Percentiles rank a stretch among this genome's conserved stretches.
Conservation (phyloP, 2,888 invertebrate species). For the Deilephila elpenor region DNA sequence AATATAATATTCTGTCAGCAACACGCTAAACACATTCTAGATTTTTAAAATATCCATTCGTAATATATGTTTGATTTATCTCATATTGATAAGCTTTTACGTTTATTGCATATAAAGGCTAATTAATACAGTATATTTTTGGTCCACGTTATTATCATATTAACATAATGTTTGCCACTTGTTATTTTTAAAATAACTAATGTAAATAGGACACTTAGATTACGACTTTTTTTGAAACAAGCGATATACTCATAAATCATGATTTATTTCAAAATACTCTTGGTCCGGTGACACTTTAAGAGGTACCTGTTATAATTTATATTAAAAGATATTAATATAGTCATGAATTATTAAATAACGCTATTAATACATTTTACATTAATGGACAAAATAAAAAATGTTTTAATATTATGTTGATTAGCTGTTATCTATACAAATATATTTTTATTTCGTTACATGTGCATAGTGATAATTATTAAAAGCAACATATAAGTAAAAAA, state of each 20-base stretch:
- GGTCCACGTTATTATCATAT: background rate
- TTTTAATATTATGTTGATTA: background rate
- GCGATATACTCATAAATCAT: background rate
- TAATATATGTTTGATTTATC: constrained; percentile 8
- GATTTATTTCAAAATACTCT: background rate
- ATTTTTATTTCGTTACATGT: background rate
- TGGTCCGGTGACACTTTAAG: background rate
- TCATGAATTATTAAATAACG: constrained; percentile 6
- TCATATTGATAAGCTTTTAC: constrained; percentile 2
- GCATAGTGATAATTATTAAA: background rate
- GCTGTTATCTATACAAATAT: background rate
- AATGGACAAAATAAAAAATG: background rate
- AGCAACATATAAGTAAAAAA: background rate
- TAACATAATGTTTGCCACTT: background rate
- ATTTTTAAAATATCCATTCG: background rate
- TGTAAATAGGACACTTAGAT: constrained; percentile 5
- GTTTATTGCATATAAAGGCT: background rate
- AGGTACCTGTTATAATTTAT: background rate
- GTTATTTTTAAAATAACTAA: background rate
- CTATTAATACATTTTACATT: background rate
- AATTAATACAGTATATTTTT: constrained; percentile 4
- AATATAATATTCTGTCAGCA: background rate
- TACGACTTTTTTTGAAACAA: background rate
- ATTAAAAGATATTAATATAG: background rate
- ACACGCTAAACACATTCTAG: background rate